Base-by-base conservation (phyloP, 1,140 invertebrate genomes). In the Hyles euphorbiae region DNA sequence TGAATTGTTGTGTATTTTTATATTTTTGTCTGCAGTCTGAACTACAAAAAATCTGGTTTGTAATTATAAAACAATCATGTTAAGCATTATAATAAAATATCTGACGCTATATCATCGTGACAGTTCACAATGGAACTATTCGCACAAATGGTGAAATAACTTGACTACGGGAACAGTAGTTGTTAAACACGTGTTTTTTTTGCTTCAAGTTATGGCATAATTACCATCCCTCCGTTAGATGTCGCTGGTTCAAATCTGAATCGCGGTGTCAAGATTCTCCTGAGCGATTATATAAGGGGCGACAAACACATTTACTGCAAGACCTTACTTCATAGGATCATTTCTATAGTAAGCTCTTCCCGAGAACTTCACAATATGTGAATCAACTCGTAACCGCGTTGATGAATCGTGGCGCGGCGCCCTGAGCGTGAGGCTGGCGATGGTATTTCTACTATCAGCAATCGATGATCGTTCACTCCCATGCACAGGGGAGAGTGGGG, bases 381-480 rank as follows among this genome's bases (percentile, higher is more conserved):
- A 61, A 62, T 61, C 36, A 11, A 34, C 57, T 22, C 47, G 53
- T 46, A 63, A 53, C 50, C 65, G 56, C 65, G 63, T 53, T 68
- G 72, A 74, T 49, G 72, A 69, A 64, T 46, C 33, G 68, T 74
- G 64, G 65, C 64, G 63, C 60, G 63, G 66, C 53, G 56, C 58
- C 65, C 58, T 71, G 63, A 68, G 65, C 71, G 68, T 74, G 71
- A 74, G 71, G 45, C 22, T 5, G 62, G 72, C 69, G 58, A 47
- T 59, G 66, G 61, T 61, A 34, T 36, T 40, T 34, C 2, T 9
- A 60, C 62, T 64, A 53, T 50, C 59, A 69, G 72, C 72, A 58
- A 3, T 72, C 72, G 72, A 74, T 74, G 72, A 74, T 69, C 69
- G 72, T 74, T 69, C 69, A 48, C 58, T 48, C 54, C 47, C 54